Evolutionary conservation across 2,888 invertebrate species (phyloP), one percentile per base, ranked within the genome.

Genomic region (Lepidonotus clava): DNA sequence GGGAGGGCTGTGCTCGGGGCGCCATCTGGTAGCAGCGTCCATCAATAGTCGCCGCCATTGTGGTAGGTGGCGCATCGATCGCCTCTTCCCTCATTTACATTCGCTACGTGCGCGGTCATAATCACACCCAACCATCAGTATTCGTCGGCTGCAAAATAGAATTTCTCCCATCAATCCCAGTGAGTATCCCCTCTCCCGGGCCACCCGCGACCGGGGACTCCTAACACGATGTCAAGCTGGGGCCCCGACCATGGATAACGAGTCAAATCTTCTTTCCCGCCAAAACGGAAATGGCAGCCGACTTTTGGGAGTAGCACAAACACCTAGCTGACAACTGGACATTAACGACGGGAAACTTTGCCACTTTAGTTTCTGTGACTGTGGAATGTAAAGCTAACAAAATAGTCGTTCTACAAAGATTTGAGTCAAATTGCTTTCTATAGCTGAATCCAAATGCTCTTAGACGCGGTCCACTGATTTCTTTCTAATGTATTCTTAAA

Each of bases 1-100:
- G 71, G 71, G 71, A 71, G 21, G 36, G 71, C 36, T 18, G 36
- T 34, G 71, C 71, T 38, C 6, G 71, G 36, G 71, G 71, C 71
- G 34, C 71, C 71, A 71, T 71, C 71, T 71, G 71, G 71, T n/a
- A 38, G 1, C 36, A 34, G 36, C 36, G 36, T 38, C 38, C 71
- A 38, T 71, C 71, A 71, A 71, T 71, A 71, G n/a, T n/a, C 21
- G 71, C 71, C n/a, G 71, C 36, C 71, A 71, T 71, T 71, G 71
- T 71, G 71, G 38, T 38, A 36, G 36, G 18, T 2, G 71, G 36
- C 14, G 21, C 34, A 36, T 38, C 36, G 38, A 36, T n/a, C 71
- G 5, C 56, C n/a, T 11, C 18, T 38, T 38, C n/a, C 36, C 38
- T 71, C 71, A 71, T 71, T 36, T 36, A 34, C 71, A 71, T 71